Evolutionary conservation across 1,140 invertebrate species (phyloP).

Genomic region (Mya arenaria): DNA sequence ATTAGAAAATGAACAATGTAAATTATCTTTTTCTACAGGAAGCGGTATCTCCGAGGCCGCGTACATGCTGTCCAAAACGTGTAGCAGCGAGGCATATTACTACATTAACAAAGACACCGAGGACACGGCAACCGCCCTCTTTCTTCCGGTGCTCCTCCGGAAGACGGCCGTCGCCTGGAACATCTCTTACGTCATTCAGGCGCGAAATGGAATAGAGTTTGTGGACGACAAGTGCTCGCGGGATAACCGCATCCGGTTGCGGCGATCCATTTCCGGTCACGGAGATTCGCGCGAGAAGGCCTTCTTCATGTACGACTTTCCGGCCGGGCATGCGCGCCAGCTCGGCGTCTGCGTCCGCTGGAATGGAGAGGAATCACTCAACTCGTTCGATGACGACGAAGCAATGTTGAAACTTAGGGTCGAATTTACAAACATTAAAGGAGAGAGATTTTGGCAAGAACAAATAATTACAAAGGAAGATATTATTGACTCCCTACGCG

Average conservation of each 20-base stretch:
- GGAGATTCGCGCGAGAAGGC: constrained; percentile 36
- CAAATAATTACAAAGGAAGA: constrained; percentile 55
- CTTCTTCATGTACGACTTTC: constrained; percentile 70
- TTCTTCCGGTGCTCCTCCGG: constrained; percentile 71
- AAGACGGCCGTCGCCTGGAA: constrained; percentile 72
- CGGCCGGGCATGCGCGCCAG: constrained; percentile 60
- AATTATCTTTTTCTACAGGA: constrained; percentile 50
- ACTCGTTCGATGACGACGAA: constrained; percentile 38
- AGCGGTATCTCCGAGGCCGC: constrained; percentile 64
- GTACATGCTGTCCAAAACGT: constrained; percentile 70
- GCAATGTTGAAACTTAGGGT: constrained; percentile 58
- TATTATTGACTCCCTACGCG: constrained; percentile 8
- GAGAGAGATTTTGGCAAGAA: constrained; percentile 51
- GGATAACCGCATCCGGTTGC: constrained; percentile 64
- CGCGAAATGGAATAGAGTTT: constrained; percentile 60
- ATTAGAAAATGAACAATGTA: too few species aligned
- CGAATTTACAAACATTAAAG: constrained; percentile 61
- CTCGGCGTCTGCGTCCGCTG: constrained; percentile 60
- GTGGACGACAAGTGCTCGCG: constrained; percentile 58
- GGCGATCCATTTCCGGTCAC: background rate
- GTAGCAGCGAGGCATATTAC: constrained; percentile 72
- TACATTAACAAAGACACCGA: constrained; percentile 62
- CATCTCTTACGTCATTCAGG: constrained; percentile 59
- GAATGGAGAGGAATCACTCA: background rate
- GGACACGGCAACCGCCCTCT: constrained; percentile 63